phyloP scores from a whole-genome alignment of 35 echinoderm and acorn worm genomes.

The Lytechinus pictus region DNA sequence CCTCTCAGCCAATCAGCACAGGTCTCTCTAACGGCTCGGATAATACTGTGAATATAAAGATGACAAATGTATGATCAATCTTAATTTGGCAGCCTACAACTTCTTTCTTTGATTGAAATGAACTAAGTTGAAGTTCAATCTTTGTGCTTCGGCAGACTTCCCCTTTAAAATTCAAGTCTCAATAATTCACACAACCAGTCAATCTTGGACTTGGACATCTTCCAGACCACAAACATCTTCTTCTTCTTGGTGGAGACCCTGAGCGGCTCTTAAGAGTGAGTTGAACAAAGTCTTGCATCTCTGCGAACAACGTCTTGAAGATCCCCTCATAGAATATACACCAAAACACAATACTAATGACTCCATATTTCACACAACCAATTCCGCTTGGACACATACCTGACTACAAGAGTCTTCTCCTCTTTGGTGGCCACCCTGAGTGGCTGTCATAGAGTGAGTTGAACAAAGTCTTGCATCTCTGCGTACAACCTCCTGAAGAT shows the following conservation, averaged over 20 bases:
- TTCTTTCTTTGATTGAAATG: too few relatives aligned
- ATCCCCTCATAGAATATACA: constrained; percentile 92
- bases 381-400: constrained; percentile 28
- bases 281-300: constrained; percentile 96
- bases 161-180: too few relatives aligned
- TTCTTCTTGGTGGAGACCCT: constrained; percentile 87
- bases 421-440: constrained; percentile 83
- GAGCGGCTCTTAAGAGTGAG: constrained; percentile 71
- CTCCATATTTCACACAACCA: too few relatives aligned
- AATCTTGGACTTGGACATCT: neutral
- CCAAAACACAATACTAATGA: too few relatives aligned
- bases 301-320: constrained; percentile 83
- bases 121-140: too few relatives aligned
- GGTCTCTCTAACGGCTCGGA: constrained; percentile 89
- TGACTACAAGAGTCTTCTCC: constrained; percentile 88
- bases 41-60: constrained; percentile 62
- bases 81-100: neutral
- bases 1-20: constrained; percentile 92
- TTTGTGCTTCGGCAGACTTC: too few relatives aligned
- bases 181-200: too few relatives aligned
- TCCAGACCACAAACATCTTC: constrained; percentile 88
- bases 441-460: constrained; percentile 78
- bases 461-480: constrained; percentile 95
- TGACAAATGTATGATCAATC: neutral
- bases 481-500: constrained; percentile 87